Conservation (phyloP, 2,797 vertebrate species). For the Acrossocheilus fasciatus region DNA sequence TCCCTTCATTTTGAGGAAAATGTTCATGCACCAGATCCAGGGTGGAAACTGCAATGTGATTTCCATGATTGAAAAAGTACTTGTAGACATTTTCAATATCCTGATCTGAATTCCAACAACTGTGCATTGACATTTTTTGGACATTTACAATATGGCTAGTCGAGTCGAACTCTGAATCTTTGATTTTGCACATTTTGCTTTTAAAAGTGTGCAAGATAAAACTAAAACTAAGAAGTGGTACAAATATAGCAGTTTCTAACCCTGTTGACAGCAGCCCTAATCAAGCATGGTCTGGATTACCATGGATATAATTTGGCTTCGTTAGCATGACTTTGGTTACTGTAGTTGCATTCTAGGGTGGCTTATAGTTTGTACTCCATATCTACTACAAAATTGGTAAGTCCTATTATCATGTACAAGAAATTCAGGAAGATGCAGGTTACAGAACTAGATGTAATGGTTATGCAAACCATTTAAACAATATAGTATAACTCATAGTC, state of each 20-base stretch:
- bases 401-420: slow-evolving; percentile 17
- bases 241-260: slow-evolving; percentile 66
- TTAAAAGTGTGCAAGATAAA: slow-evolving; percentile 10
- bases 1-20: slow-evolving; percentile 17
- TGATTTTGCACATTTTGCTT: slow-evolving; percentile 29
- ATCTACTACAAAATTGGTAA: slow-evolving; percentile 45
- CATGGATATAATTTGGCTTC: slow-evolving; percentile 58
- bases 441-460: neutral
- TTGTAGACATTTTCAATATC: slow-evolving; percentile 14
- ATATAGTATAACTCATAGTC: neutral
- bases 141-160: neutral
- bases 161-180: neutral
- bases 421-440: slow-evolving; percentile 2
- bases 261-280: slow-evolving; percentile 65
- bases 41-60: slow-evolving; percentile 66
- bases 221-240: slow-evolving; percentile 12
- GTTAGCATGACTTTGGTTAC: slow-evolving; percentile 63
- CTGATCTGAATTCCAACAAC: slow-evolving; percentile 42
- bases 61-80: slow-evolving; percentile 12
- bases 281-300: slow-evolving; percentile 71
- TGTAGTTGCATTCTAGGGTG: slow-evolving; percentile 56
- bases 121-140: slow-evolving; percentile 40
- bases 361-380: slow-evolving; percentile 39
- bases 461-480: neutral
- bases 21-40: slow-evolving; percentile 60